A percentile compares a stretch with the other conserved stretches of the same genome.
Evolutionary conservation across 1,140 invertebrate species (phyloP).

Genomic region (Tribolium castaneum): DNA sequence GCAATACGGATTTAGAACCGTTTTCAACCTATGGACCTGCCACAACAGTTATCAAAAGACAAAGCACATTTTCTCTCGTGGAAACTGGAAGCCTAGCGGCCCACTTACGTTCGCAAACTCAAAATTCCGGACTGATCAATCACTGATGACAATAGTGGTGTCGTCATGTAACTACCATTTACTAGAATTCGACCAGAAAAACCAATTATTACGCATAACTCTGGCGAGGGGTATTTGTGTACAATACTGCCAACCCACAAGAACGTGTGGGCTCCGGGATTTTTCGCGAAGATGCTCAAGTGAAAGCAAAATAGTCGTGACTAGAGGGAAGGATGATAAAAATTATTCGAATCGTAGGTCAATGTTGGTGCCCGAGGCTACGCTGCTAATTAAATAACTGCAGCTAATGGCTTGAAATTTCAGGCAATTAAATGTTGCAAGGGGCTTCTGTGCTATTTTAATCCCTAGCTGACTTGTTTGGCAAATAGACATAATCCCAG

Average conservation of each 20-base stretch:
- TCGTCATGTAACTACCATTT: not conserved
- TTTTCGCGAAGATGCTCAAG: not conserved
- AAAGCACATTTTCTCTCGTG: not conserved
- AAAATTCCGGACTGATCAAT: slow-evolving; percentile 12
- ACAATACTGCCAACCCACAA: not conserved
- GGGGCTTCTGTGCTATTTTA: no score
- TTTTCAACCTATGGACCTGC: slow-evolving; percentile 27
- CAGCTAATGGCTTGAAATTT: no score
- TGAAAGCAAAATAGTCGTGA: slow-evolving; percentile 17
- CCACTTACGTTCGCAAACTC: not conserved
- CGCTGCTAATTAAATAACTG: not conserved
- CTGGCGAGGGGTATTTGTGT: not conserved
- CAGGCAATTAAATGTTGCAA: no score
- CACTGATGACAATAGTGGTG: not conserved
- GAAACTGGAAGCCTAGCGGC: not conserved
- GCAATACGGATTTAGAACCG: slow-evolving; percentile 29
- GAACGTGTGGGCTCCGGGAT: not conserved
- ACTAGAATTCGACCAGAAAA: not conserved
- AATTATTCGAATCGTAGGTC: slow-evolving; percentile 8
- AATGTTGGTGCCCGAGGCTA: not conserved
- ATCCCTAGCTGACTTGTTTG: no score
- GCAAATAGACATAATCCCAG: no score
- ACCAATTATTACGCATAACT: slow-evolving; percentile 1
- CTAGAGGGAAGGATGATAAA: slow-evolving; percentile 1
- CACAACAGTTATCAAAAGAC: not conserved